Evolutionary conservation across 2,113 vertebrate species (phyloP).

Genomic region (Excalfactoria chinensis): DNA sequence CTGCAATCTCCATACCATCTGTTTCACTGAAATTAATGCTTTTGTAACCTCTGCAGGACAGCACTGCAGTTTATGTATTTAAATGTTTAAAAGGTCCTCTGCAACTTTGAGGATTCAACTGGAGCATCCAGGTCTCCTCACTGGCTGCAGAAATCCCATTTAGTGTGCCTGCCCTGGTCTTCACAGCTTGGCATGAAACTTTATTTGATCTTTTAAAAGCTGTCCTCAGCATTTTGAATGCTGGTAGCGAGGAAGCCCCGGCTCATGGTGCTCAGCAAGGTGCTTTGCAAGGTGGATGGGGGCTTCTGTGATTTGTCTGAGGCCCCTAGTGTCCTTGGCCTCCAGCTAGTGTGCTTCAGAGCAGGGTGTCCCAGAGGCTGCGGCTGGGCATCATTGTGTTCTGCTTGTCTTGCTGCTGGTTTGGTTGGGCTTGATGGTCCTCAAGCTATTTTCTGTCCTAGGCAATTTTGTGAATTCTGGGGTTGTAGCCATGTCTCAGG

Average conservation of each 20-base stretch:
- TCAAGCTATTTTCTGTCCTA: not conserved
- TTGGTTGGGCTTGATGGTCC: not conserved
- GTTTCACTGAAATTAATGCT: slow-evolving; percentile 23
- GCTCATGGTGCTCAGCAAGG: not conserved
- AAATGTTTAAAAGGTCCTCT: not conserved
- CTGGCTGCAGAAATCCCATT: not conserved
- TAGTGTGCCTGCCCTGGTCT: not conserved
- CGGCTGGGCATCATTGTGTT: not conserved
- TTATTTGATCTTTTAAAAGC: not conserved
- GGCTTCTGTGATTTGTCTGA: not conserved
- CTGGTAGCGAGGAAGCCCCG: too few relatives aligned
- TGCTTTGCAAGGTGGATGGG: not conserved
- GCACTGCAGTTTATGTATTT: slow-evolving; percentile 19
- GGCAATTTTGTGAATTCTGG: not conserved
- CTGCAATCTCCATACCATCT: not conserved
- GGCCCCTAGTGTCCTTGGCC: not conserved
- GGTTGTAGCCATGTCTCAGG: not conserved
- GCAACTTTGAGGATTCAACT: not conserved
- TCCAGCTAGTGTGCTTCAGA: not conserved
- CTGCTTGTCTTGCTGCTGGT: not conserved
- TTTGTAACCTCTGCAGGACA: slow-evolving; percentile 32
- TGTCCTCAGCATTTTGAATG: not conserved
- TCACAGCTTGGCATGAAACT: not conserved
- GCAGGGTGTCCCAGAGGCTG: not conserved
- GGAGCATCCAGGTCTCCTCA: not conserved